Evolutionary conservation across 2,888 invertebrate genomes (phyloP), one percentile per base, ranked within the genome.

Genomic region (Cinara cedri): DNA sequence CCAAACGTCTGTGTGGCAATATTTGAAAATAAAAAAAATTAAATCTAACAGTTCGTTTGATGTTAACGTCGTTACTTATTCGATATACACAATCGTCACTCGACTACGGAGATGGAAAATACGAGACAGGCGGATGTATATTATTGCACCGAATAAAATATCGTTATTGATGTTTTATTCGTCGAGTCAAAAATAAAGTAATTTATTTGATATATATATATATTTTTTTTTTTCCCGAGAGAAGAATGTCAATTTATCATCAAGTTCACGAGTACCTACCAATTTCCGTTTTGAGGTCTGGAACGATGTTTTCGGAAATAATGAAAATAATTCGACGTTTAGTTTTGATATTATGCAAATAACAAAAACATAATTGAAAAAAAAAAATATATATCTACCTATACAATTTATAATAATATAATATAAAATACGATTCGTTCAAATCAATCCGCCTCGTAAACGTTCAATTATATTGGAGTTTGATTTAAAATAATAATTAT

Each of bases 41-140:
- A 34, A 72, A 72, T 72, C 46, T 26, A 11, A 49, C 16, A n/a
- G 49, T 60, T 72, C 62, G 62, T 72, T 72, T 72, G 72, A 72
- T 72, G 60, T 62, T 34, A 68, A 49, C 60, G 26, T 49, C 26
- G 60, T 72, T 65, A 65, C 1, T 11, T n/a, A n/a, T n/a, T 34
- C 6, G 34, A 6, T 68, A 51, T n/a, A n/a, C 34, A 34, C 6
- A 34, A 6, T 34, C 19, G 2, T 8, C 24, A 19, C 13, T 44
- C n/a, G n/a, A 57, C 1, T 14, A 14, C 42, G 13, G 3, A 4
- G 1, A n/a, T 49, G 24, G 44, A 21, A 54, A 21, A 54, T 55
- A n/a, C 24, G 3, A 42, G 16, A 42, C 57, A 2, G n/a, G 46
- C 49, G 24, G 11, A 57, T 16, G 3, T 42, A 19, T 55, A 13